phyloP scores from a whole-genome alignment of 1,140 invertebrate species.

The Musca domestica region DNA sequence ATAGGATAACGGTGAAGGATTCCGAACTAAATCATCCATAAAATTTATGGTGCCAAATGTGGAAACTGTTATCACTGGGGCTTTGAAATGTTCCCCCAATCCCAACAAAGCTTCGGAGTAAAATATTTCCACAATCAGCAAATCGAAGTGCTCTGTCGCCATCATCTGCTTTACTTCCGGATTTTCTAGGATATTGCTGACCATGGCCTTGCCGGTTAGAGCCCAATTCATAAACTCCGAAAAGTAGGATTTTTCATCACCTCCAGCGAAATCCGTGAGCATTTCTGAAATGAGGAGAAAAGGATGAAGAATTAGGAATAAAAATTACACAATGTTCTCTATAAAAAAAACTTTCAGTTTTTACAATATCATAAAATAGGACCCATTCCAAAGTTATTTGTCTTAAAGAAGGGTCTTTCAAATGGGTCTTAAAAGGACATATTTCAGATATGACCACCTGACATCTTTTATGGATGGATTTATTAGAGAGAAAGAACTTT shows the following conservation, averaged over 20 bases:
- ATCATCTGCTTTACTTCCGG: conserved; percentile 32
- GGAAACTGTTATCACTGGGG: conserved; percentile 35
- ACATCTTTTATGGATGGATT: no score
- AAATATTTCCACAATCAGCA: conserved; percentile 37
- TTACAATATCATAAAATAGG: no score
- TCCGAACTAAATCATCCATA: conserved; percentile 36
- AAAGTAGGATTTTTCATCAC: neutral
- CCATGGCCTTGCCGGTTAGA: conserved; percentile 8
- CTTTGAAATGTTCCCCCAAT: conserved; percentile 18
- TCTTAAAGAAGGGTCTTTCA: no score
- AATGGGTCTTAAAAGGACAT: no score
- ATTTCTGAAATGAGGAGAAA: conserved; percentile 6
- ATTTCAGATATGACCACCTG: no score
- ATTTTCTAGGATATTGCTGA: conserved; percentile 31
- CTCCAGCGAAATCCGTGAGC: neutral
- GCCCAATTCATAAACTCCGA: neutral
- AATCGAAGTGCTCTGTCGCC: conserved; percentile 32
- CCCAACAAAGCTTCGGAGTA: conserved; percentile 15
- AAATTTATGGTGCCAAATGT: conserved; percentile 36
- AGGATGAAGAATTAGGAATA: neutral
- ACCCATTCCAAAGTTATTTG: no score
- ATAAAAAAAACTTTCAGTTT: no score
- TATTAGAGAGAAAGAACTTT: no score
- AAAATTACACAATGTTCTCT: neutral
- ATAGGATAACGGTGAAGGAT: conserved; percentile 45